Evolutionary conservation across 37 sponge, comb jelly and placozoan species (phyloP).

Genomic region (Trichoplax adhaerens): DNA sequence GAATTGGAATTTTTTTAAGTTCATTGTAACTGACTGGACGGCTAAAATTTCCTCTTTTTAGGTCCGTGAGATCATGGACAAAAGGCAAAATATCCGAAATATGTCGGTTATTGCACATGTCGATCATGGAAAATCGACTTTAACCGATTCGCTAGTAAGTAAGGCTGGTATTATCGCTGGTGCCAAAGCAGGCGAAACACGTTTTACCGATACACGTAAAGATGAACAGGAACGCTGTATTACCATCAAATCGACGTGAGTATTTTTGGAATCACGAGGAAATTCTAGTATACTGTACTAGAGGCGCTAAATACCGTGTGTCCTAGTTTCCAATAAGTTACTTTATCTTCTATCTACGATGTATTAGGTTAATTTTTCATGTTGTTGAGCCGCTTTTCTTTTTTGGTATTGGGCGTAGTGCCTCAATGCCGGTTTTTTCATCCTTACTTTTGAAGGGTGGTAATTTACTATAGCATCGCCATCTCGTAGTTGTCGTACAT

Average conservation of each 20-base stretch:
- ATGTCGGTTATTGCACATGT: constrained; percentile 99
- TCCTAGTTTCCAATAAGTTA: background rate
- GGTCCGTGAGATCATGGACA: constrained; percentile 98
- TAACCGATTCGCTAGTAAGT: constrained; percentile 92
- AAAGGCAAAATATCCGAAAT: constrained; percentile 95
- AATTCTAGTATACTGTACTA: too few species aligned
- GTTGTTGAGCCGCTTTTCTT: background rate
- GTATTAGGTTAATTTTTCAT: background rate
- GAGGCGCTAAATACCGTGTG: background rate
- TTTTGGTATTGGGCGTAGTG: background rate
- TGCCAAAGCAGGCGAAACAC: constrained; percentile 74
- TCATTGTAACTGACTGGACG: background rate
- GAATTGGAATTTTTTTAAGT: background rate
- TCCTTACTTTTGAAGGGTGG: too few species aligned
- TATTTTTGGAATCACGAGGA: background rate
- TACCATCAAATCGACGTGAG: constrained; percentile 99
- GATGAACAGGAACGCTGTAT: constrained; percentile 99
- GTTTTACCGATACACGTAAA: constrained; percentile 95
- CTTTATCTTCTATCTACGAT: background rate
- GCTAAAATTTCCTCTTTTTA: constrained; percentile 1
- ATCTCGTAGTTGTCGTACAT: too few species aligned
- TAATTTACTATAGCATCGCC: too few species aligned
- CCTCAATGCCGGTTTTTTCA: too few species aligned
- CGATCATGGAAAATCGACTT: constrained; percentile 97
- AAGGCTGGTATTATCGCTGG: constrained; percentile 98